A percentile compares a stretch with the other conserved stretches of the same genome.
Conservation (phyloP, 2,797 vertebrate genomes). For the Myripristis jacobus region DNA sequence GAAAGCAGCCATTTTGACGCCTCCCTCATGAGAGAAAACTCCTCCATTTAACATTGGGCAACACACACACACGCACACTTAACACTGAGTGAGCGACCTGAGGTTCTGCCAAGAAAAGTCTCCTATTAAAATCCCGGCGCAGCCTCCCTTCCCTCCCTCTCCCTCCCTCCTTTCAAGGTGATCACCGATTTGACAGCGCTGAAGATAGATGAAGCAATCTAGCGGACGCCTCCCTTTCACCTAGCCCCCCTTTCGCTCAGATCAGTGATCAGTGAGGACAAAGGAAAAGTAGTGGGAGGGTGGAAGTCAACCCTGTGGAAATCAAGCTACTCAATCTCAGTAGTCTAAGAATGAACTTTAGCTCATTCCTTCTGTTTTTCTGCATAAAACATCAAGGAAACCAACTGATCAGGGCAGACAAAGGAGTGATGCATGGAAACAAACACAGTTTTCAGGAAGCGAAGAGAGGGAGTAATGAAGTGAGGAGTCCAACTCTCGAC, state of each 20-base stretch:
- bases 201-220: constrained; percentile 79
- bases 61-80: constrained; percentile 5
- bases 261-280: constrained; percentile 69
- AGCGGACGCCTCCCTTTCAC: constrained; percentile 58
- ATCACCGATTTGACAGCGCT: constrained; percentile 75
- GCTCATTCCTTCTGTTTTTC: constrained; percentile 21
- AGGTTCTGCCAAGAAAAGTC: constrained; percentile 69
- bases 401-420: background rate
- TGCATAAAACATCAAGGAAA: constrained; percentile 11
- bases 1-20: constrained; percentile 60
- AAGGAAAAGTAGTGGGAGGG: constrained; percentile 50
- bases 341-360: constrained; percentile 46
- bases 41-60: constrained; percentile 57
- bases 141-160: constrained; percentile 21
- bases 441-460: constrained; percentile 6
- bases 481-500: background rate
- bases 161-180: constrained; percentile 68
- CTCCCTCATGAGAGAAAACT: constrained; percentile 47
- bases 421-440: background rate
- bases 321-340: constrained; percentile 39
- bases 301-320: constrained; percentile 43
- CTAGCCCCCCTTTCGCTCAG: constrained; percentile 49
- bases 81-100: constrained; percentile 44
- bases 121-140: constrained; percentile 65
- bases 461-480: constrained; percentile 9